phyloP scores from a whole-genome alignment of 2,797 vertebrate species.

The Anabacerthia variegaticeps region DNA sequence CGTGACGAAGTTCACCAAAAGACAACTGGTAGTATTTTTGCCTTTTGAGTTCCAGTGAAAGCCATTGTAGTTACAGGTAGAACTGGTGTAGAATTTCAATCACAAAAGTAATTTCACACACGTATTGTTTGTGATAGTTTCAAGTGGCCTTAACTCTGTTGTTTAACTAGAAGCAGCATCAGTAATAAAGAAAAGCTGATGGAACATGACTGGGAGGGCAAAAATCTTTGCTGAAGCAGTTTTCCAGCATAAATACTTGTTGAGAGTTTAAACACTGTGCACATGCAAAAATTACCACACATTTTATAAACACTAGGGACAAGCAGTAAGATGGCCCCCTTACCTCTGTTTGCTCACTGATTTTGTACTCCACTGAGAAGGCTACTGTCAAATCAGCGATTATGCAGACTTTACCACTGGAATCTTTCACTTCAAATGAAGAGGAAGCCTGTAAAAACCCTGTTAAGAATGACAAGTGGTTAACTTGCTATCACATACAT shows the following conservation, averaged over 20 bases:
- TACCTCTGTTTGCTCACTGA: conserved; percentile 35
- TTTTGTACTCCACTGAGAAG: conserved; percentile 81
- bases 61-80: not conserved
- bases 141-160: not conserved
- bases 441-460: conserved; percentile 71
- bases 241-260: not conserved
- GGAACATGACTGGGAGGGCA: not conserved
- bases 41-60: not conserved
- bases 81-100: not conserved
- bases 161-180: not conserved
- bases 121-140: not conserved
- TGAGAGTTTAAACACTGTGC: not conserved
- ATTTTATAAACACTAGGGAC: not conserved
- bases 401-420: conserved; percentile 82
- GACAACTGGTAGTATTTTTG: not conserved
- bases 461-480: conserved; percentile 27
- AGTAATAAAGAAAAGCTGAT: not conserved
- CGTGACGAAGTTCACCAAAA: not conserved
- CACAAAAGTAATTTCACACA: not conserved
- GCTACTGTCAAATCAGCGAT: conserved; percentile 84
- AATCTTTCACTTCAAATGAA: conserved; percentile 85
- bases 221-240: not conserved
- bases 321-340: not conserved
- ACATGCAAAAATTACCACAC: rapidly evolving
- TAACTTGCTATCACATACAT: not conserved